A percentile compares a stretch with the other conserved stretches of the same genome.
These are phyloP conservation scores for Sphenodon punctatus DNA, from an alignment of 2,797 vertebrate species.

Conservation along the genomic window DNA sequence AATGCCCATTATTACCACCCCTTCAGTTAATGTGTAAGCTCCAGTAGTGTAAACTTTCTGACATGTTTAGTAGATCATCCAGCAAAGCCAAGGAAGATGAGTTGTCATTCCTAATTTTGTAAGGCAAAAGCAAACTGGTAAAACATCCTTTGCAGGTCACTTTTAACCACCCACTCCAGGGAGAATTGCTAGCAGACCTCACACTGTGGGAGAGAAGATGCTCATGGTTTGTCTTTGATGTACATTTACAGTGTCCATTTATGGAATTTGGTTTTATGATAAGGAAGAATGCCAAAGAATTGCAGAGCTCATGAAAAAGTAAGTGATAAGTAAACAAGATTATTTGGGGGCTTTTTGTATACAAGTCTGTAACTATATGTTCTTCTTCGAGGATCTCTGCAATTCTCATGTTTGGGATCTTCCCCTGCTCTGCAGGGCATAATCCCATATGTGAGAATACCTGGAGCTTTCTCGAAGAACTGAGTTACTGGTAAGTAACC, in stretches of 20 bases:
- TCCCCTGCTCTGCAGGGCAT: too few relatives aligned
- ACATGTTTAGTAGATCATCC: neutral
- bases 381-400: too few relatives aligned
- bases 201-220: constrained; percentile 42
- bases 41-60: neutral
- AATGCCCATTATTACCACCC: neutral
- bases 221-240: constrained; percentile 64
- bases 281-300: constrained; percentile 95
- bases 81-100: neutral
- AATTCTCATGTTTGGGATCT: too few relatives aligned
- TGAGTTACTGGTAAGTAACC: too few relatives aligned
- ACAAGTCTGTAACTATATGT: constrained; percentile 20
- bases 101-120: neutral
- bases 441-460: too few relatives aligned
- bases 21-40: neutral
- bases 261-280: constrained; percentile 98
- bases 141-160: neutral
- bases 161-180: constrained; percentile 16
- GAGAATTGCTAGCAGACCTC: neutral
- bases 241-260: constrained; percentile 89
- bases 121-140: neutral
- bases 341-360: constrained; percentile 14
- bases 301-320: constrained; percentile 93
- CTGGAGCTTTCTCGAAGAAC: too few relatives aligned
- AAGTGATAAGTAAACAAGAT: constrained; percentile 71